Evolutionary conservation across 2,113 vertebrate genomes (phyloP).

Genomic region (Rousettus leschenaultii): DNA sequence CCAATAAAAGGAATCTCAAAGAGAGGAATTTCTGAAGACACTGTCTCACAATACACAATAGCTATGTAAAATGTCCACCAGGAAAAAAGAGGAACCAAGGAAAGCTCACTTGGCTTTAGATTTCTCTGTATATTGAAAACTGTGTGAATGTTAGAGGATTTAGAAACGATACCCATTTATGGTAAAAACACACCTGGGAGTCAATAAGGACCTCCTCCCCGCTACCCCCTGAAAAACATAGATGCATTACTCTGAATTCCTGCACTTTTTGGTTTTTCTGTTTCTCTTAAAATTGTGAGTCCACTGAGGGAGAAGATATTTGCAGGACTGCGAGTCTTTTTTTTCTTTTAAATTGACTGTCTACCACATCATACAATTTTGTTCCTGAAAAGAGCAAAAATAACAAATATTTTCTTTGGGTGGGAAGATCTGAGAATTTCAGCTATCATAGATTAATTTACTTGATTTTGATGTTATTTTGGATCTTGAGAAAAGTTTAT

Average conservation of each 20-base stretch:
- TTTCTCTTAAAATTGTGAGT: background rate
- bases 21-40: conserved; percentile 60
- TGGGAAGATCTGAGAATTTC: background rate
- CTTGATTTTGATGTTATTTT: background rate
- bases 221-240: background rate
- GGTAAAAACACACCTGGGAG: conserved; percentile 24
- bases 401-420: background rate
- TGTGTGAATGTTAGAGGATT: conserved; percentile 6
- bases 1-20: conserved; percentile 63
- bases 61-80: conserved; percentile 51
- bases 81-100: background rate
- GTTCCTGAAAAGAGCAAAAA: background rate
- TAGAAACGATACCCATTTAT: conserved; percentile 30
- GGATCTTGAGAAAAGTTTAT: background rate
- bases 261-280: background rate
- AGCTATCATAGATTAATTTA: background rate
- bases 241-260: background rate
- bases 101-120: conserved; percentile 9
- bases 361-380: background rate
- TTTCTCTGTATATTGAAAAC: conserved; percentile 37
- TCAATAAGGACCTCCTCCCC: background rate
- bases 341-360: background rate
- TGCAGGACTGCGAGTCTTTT: background rate
- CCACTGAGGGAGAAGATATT: background rate
- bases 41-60: conserved; percentile 47